Conservation (phyloP, 37 sponge, comb jelly and placozoan genomes). For the Diacarnus erythraeanus region DNA sequence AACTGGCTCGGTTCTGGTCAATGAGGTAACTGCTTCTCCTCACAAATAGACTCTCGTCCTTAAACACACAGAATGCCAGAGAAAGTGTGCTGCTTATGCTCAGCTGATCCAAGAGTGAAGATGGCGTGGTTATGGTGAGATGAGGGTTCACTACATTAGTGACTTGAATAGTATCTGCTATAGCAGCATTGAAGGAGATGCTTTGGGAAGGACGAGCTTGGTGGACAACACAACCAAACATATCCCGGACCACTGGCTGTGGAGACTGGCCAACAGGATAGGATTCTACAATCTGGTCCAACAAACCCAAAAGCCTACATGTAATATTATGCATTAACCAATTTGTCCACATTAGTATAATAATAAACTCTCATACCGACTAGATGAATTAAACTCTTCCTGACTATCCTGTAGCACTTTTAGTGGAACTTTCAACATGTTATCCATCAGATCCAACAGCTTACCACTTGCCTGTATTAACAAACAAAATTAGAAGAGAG, state of each 20-base stretch:
- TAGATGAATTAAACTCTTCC: conserved; percentile 29
- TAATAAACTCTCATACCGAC: conserved; percentile 2
- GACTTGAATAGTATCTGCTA: background rate
- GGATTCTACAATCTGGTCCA: conserved; percentile 7
- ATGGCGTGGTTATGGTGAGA: conserved; percentile 12
- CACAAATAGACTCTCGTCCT: conserved; percentile 14
- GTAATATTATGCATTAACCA: background rate
- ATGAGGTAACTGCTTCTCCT: conserved; percentile 12
- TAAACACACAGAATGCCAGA: conserved; percentile 18
- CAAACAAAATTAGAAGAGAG: background rate
- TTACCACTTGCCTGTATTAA: conserved; percentile 16
- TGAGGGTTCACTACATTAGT: background rate
- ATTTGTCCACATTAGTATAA: background rate
- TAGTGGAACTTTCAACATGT: conserved; percentile 1
- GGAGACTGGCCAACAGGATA: background rate
- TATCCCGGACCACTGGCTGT: background rate
- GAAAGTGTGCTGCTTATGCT: background rate
- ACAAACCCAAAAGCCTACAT: background rate
- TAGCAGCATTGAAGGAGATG: background rate
- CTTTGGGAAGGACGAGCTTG: background rate
- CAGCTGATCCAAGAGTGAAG: background rate
- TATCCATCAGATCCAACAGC: conserved; percentile 31
- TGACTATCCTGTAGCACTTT: conserved; percentile 17
- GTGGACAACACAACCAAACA: conserved; percentile 1
- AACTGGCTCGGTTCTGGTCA: background rate